phyloP scores from a whole-genome alignment of 2,888 invertebrate genomes.

The Agrotis exclamationis region DNA sequence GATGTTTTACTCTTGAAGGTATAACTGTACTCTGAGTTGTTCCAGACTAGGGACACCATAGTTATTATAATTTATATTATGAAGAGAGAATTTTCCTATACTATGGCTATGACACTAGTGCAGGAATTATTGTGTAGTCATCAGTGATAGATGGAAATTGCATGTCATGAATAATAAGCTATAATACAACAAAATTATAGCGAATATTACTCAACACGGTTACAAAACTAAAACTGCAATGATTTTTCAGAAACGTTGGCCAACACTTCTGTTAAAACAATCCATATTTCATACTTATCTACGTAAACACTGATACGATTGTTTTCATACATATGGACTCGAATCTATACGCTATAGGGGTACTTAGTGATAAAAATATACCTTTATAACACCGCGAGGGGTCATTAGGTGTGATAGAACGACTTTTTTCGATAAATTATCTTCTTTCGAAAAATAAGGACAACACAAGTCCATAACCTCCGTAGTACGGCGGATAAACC shows the following conservation, averaged over 20 bases:
- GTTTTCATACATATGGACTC: slow-evolving; percentile 78
- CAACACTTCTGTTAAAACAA: slow-evolving; percentile 67
- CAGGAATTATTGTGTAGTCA: not conserved
- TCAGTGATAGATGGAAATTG: not conserved
- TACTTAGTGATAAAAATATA: slow-evolving; percentile 75
- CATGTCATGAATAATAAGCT: slow-evolving; percentile 10
- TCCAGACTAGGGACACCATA: not conserved
- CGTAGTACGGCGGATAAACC: slow-evolving; percentile 84
- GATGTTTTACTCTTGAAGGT: not conserved
- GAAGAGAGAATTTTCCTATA: not conserved
- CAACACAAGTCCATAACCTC: slow-evolving; percentile 89
- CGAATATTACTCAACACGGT: slow-evolving; percentile 41
- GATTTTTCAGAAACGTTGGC: slow-evolving; percentile 62
- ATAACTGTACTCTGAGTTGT: not conserved
- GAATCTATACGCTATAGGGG: slow-evolving; percentile 65
- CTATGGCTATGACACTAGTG: not conserved
- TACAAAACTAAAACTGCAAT: slow-evolving; percentile 47
- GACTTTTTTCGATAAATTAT: slow-evolving; percentile 81
- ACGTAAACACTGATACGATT: slow-evolving; percentile 84
- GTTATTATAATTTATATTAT: not conserved
- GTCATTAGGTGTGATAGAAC: slow-evolving; percentile 87
- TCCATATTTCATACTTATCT: slow-evolving; percentile 76
- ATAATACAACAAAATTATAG: slow-evolving; percentile 23
- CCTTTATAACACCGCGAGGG: slow-evolving; percentile 84
- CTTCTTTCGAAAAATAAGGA: slow-evolving; percentile 85